Evolutionary conservation across 2,888 invertebrate genomes (phyloP), one percentile per base, ranked within the genome.

Genomic region (Lagria hirta): DNA sequence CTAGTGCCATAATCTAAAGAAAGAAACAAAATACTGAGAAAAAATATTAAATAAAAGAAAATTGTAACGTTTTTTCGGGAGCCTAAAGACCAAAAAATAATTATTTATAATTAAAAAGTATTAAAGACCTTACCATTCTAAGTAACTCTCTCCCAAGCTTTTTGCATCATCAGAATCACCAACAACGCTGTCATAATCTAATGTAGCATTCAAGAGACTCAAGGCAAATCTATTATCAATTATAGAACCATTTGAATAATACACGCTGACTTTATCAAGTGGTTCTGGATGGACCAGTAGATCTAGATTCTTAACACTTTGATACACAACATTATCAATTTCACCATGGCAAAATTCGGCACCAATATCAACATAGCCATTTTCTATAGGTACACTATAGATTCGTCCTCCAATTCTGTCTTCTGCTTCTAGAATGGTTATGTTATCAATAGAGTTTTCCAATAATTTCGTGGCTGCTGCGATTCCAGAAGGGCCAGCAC

Each of bases 401-500:
- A 61, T 35, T 18, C 59, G 30, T 3, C 61, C 61, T 12, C 58
- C 61, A 20, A 60, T 56, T 26, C 61, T 29, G 33, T 54, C 43
- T 47, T 60, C 58, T 8, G 62, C 63, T 51, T 63, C 63, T n/a
- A 63, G 59, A 41, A 80, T 66, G 5, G 58, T 67, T 2, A 79
- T 55, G 57, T 77, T 68, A 18, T 61, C 56, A 5, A 75, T 61
- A 8, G 74, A 74, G 50, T 68, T 69, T 54, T 75, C 68, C 2
- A 72, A 46, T 4, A 80, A 61, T 47, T 68, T 69, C 4, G 70
- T 65, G 5, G 77, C 78, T 10, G 79, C 77, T 7, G 79, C 74
- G 28, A 79, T 68, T 6, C 80, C 80, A 6, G 79, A 66, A 14
- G 74, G 72, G 6, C 80, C 80, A 21, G 76, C 76, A 41, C 79